phyloP scores from a whole-genome alignment of 2,888 invertebrate species.

The Drosophila heteroneura region DNA sequence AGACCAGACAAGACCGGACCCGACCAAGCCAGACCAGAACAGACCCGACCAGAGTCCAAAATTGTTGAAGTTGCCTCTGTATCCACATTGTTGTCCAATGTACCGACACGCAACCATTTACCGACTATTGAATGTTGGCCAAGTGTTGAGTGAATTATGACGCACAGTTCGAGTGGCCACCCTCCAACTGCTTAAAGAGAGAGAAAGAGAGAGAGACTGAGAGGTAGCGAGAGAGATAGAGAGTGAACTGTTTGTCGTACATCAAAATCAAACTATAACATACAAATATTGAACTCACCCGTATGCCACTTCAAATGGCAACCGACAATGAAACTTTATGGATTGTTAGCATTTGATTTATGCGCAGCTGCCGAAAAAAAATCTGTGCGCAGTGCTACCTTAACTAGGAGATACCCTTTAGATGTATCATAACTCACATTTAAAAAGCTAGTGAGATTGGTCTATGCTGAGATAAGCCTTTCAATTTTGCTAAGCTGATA shows the following conservation, averaged over 20 bases:
- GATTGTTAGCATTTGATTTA: conserved; percentile 76
- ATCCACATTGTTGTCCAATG: conserved; percentile 37
- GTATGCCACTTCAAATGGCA: conserved; percentile 47
- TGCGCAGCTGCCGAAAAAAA: conserved; percentile 45
- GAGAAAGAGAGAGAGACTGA: neutral
- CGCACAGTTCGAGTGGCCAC: conserved; percentile 68
- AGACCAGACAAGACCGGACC: conserved; percentile 42
- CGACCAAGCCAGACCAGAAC: conserved; percentile 34
- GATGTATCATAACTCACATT: neutral
- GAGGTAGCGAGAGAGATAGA: conserved; percentile 10
- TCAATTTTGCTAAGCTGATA: neutral
- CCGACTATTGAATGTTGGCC: conserved; percentile 42
- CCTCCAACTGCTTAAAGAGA: conserved; percentile 31
- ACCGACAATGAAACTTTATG: conserved; percentile 78
- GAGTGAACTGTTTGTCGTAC: conserved; percentile 69
- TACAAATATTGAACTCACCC: conserved; percentile 69
- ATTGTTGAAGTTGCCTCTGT: conserved; percentile 29
- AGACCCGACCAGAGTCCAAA: conserved; percentile 35
- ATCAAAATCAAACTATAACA: conserved; percentile 76
- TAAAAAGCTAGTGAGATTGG: no score
- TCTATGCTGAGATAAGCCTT: neutral
- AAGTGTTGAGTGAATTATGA: conserved; percentile 79
- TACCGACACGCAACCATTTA: conserved; percentile 64
- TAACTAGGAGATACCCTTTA: conserved; percentile 19
- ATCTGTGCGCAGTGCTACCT: neutral